Evolutionary conservation across 2,797 vertebrate genomes (phyloP).

Genomic region (Momotus momota): DNA sequence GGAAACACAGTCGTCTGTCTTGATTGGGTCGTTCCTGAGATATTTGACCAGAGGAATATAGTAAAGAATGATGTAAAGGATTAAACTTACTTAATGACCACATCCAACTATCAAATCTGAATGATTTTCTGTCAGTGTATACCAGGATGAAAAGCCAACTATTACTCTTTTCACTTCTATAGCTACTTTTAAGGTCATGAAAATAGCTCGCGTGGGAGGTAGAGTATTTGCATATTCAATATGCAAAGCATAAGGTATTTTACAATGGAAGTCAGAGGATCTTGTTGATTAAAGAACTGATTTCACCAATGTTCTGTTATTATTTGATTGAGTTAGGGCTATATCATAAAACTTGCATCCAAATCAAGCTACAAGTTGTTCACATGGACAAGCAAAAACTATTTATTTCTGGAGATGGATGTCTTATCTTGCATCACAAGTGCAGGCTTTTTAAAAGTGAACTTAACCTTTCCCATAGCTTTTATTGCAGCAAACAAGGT

Average conservation of each 20-base stretch:
- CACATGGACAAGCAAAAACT: not conserved
- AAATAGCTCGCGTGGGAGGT: slow-evolving; percentile 61
- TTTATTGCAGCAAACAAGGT: not conserved
- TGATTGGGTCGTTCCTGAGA: not conserved
- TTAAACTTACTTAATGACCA: not conserved
- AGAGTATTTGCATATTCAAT: slow-evolving; percentile 65
- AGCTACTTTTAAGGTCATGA: slow-evolving; percentile 55
- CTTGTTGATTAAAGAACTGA: slow-evolving; percentile 38
- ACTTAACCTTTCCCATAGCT: not conserved
- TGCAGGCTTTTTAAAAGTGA: not conserved
- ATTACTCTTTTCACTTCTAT: slow-evolving; percentile 8
- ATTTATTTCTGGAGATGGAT: not conserved
- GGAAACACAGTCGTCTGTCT: not conserved
- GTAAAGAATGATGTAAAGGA: not conserved
- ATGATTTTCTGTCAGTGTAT: not conserved
- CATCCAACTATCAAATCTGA: not conserved
- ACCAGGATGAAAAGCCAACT: slow-evolving; percentile 40
- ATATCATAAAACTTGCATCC: not conserved
- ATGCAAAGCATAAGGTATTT: slow-evolving; percentile 45
- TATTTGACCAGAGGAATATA: not conserved
- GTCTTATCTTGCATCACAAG: not conserved
- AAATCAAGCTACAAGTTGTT: not conserved
- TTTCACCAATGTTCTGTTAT: slow-evolving; percentile 45
- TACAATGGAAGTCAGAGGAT: slow-evolving; percentile 54
- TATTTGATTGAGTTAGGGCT: slow-evolving; percentile 33